These are phyloP conservation scores for Siniperca knerii DNA, from an alignment of 2,113 vertebrate genomes.

Conservation along the genomic window DNA sequence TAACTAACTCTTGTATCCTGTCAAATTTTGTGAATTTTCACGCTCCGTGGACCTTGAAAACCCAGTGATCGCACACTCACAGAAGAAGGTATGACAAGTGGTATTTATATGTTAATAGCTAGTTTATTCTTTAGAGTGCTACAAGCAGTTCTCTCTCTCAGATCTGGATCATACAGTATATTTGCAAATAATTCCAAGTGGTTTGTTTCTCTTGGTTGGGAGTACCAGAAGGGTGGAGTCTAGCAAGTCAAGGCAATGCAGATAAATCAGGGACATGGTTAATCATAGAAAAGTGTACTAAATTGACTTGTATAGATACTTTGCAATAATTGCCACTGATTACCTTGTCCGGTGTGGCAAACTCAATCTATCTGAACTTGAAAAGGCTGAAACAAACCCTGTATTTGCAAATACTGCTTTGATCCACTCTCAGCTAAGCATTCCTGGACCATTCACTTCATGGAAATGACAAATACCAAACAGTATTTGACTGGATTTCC, in stretches of 20 bases:
- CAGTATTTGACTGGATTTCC: constrained; percentile 51
- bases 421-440: constrained; percentile 25
- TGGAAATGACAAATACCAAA: constrained; percentile 57
- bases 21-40: constrained; percentile 69
- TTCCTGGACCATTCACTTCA: constrained; percentile 2
- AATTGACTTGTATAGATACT: neutral
- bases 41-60: constrained; percentile 66
- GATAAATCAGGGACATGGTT: neutral
- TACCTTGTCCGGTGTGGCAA: neutral
- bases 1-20: constrained; percentile 67
- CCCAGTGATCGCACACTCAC: constrained; percentile 74
- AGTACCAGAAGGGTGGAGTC: neutral
- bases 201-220: constrained; percentile 42
- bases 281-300: neutral
- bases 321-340: neutral
- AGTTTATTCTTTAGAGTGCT: constrained; percentile 25
- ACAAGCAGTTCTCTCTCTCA: neutral
- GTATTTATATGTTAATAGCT: constrained; percentile 42
- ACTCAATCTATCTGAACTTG: constrained; percentile 14
- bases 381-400: constrained; percentile 1
- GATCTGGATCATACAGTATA: constrained; percentile 29
- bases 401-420: constrained; percentile 39
- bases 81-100: constrained; percentile 71
- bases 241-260: neutral
- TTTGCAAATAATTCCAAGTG: constrained; percentile 40